A percentile compares a stretch with the other conserved stretches of the same genome.
Evolutionary conservation across 1,140 invertebrate genomes (phyloP).

Genomic region (Macrobrachium rosenbergii): DNA sequence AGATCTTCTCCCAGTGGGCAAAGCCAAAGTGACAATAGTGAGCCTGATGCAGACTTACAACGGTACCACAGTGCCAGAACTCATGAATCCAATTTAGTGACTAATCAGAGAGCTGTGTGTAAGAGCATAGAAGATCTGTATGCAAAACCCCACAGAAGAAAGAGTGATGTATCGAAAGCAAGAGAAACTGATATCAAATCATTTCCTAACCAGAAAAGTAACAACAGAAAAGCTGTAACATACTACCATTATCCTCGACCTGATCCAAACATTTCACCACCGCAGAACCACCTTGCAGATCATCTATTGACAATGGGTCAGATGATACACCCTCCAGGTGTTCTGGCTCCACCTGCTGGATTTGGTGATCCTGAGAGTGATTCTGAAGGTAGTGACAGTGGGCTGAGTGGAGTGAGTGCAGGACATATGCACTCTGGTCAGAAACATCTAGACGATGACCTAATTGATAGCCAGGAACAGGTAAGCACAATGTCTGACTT

Average conservation of each 20-base stretch:
- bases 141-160: slow-evolving; percentile 37
- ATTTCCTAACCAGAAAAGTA: not conserved
- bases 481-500: not conserved
- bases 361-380: slow-evolving; percentile 52
- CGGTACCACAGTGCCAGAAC: slow-evolving; percentile 9
- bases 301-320: slow-evolving; percentile 6
- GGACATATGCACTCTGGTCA: slow-evolving; percentile 19
- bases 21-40: slow-evolving; percentile 52
- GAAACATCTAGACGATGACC: not conserved
- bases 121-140: slow-evolving; percentile 32
- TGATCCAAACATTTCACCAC: slow-evolving; percentile 9
- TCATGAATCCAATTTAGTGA: slow-evolving; percentile 3
- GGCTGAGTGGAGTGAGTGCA: slow-evolving; percentile 58
- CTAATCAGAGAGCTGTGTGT: not conserved
- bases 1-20: slow-evolving; percentile 59
- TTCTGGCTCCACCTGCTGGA: slow-evolving; percentile 54
- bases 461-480: slow-evolving; percentile 28
- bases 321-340: slow-evolving; percentile 20
- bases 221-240: slow-evolving; percentile 23
- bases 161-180: not conserved
- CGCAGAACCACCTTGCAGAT: slow-evolving; percentile 21
- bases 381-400: slow-evolving; percentile 59
- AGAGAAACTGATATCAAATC: not conserved
- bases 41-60: slow-evolving; percentile 25
- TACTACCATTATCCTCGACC: slow-evolving; percentile 59